phyloP scores from a whole-genome alignment of 2,113 vertebrate species.

The Psilopogon haemacephalus region DNA sequence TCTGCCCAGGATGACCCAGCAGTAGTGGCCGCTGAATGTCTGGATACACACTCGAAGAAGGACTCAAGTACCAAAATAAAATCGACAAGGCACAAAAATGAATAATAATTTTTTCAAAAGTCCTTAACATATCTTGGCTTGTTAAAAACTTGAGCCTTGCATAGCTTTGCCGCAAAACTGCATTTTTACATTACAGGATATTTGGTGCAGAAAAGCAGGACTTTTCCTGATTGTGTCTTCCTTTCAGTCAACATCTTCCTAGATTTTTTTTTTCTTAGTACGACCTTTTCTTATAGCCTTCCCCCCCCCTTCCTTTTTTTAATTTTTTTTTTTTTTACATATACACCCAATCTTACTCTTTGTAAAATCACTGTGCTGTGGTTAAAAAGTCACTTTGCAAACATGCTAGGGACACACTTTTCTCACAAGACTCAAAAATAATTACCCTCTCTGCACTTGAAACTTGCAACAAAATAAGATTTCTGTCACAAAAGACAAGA shows the following conservation, averaged over 20 bases:
- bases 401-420: neutral
- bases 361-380: rapidly evolving
- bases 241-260: neutral
- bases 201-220: neutral
- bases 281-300: neutral
- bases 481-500: neutral
- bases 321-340: neutral
- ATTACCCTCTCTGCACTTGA: neutral
- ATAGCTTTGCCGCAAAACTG: neutral
- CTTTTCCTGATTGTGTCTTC: neutral
- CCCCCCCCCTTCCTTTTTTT: too few relatives aligned
- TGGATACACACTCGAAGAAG: neutral
- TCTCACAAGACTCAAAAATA: neutral
- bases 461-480: neutral
- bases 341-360: neutral
- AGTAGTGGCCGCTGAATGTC: neutral
- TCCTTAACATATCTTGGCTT: neutral
- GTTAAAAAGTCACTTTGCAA: neutral
- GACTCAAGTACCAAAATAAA: neutral
- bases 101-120: neutral
- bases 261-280: neutral
- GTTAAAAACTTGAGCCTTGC: neutral
- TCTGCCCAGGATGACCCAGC: neutral
- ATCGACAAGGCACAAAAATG: neutral
- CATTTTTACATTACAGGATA: neutral